These are phyloP conservation scores for Drosophila anomelani DNA, from an alignment of 2,888 invertebrate species.

Conservation along the genomic window DNA sequence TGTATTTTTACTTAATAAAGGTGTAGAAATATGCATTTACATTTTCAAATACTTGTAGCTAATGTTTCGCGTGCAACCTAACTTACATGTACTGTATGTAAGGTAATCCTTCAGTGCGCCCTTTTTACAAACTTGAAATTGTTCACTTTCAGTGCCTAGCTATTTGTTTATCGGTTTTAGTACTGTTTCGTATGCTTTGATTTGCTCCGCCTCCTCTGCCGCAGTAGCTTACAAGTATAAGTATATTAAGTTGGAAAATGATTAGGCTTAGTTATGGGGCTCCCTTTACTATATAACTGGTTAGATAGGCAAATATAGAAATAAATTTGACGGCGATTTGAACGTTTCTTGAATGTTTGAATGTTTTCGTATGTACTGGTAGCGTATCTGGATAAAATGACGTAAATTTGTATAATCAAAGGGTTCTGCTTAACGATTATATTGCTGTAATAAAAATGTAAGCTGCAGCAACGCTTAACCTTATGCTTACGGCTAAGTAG, in stretches of 20 bases:
- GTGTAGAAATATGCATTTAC: constrained; percentile 70
- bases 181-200: constrained; percentile 63
- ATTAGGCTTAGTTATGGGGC: constrained; percentile 31
- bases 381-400: constrained; percentile 29
- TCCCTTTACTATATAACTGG: constrained; percentile 9
- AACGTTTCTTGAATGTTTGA: constrained; percentile 30
- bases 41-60: constrained; percentile 65
- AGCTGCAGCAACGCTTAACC: constrained; percentile 28
- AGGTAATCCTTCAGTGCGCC: constrained; percentile 8
- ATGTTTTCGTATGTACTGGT: constrained; percentile 18
- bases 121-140: constrained; percentile 45
- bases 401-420: constrained; percentile 23
- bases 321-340: constrained; percentile 23
- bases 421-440: constrained; percentile 31
- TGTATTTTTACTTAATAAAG: constrained; percentile 66
- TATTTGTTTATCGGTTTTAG: constrained; percentile 68
- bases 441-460: constrained; percentile 40
- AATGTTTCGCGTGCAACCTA: constrained; percentile 53
- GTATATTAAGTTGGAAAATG: constrained; percentile 44
- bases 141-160: constrained; percentile 70
- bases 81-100: constrained; percentile 19
- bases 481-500: constrained; percentile 30
- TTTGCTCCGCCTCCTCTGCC: constrained; percentile 33
- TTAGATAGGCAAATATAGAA: constrained; percentile 33
- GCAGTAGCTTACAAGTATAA: constrained; percentile 40